Conservation (phyloP, 2,888 invertebrate genomes). For the Drosophila heteroneura region DNA sequence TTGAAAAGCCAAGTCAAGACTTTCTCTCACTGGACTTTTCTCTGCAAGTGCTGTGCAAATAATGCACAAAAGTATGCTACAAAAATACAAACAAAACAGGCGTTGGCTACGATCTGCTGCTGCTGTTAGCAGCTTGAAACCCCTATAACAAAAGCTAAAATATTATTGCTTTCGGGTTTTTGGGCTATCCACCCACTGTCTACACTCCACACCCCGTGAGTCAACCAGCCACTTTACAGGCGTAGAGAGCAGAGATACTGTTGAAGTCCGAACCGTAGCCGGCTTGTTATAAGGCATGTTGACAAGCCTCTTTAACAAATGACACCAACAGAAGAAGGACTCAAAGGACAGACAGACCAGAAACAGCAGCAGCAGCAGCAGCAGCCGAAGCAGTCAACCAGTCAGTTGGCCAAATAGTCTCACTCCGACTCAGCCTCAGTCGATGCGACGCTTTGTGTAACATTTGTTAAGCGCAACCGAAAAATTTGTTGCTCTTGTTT, state of each 20-base stretch:
- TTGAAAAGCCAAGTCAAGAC: slow-evolving; percentile 77
- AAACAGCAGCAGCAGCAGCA: slow-evolving; percentile 37
- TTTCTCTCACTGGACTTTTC: slow-evolving; percentile 38
- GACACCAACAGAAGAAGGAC: slow-evolving; percentile 79
- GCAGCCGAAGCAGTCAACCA: slow-evolving; percentile 43
- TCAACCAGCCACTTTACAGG: slow-evolving; percentile 57
- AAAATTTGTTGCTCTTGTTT: slow-evolving; percentile 71
- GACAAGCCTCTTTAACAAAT: slow-evolving; percentile 85
- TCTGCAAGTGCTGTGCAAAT: slow-evolving; percentile 78
- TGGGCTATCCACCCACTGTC: slow-evolving; percentile 21
- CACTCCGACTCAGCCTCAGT: slow-evolving; percentile 31
- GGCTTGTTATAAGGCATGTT: slow-evolving; percentile 83
- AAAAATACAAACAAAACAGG: slow-evolving; percentile 75
- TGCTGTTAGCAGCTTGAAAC: slow-evolving; percentile 54
- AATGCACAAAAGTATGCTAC: slow-evolving; percentile 78
- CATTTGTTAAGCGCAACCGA: slow-evolving; percentile 74
- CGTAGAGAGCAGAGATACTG: slow-evolving; percentile 36
- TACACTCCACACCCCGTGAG: slow-evolving; percentile 1
- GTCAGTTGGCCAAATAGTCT: slow-evolving; percentile 72
- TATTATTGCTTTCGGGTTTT: slow-evolving; percentile 73
- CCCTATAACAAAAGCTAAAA: slow-evolving; percentile 80
- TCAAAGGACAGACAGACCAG: slow-evolving; percentile 55
- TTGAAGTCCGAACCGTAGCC: slow-evolving; percentile 66
- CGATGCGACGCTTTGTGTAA: slow-evolving; percentile 63
- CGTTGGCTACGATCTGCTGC: slow-evolving; percentile 49